These are phyloP conservation scores for Pocillopora verrucosa DNA, from an alignment of 64 coral and sea anemone genomes.

Conservation along the genomic window DNA sequence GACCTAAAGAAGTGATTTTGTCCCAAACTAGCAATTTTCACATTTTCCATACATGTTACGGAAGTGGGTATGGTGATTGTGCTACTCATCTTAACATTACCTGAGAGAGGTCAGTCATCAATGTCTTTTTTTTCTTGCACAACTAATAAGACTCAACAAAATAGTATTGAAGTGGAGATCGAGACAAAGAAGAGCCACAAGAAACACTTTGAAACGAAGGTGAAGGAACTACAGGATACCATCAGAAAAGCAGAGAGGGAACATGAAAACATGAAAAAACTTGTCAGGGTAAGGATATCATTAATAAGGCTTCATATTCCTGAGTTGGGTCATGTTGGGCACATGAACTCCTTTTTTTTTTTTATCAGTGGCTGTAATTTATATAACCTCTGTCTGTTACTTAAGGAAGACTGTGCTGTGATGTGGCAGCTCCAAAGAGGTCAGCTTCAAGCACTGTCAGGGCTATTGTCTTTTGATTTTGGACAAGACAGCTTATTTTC, in stretches of 20 bases:
- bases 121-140: background rate
- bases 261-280: slow-evolving; percentile 10
- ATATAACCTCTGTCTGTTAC: background rate
- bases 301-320: no score
- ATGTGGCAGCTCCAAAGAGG: no score
- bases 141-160: slow-evolving; percentile 60
- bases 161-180: slow-evolving; percentile 68
- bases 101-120: background rate
- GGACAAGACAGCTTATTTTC: no score
- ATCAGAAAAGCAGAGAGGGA: slow-evolving; percentile 59
- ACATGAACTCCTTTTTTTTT: background rate
- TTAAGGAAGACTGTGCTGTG: no score
- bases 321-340: background rate
- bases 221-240: slow-evolving; percentile 62
- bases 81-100: no score
- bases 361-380: background rate
- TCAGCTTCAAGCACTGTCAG: no score
- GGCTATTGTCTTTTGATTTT: no score
- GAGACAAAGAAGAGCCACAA: slow-evolving; percentile 68
- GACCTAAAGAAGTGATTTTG: no score
- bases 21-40: no score
- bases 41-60: no score
- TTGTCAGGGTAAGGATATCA: slow-evolving; percentile 22
- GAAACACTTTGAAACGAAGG: slow-evolving; percentile 68
- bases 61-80: no score